Base-by-base conservation (phyloP, 2,113 vertebrate genomes). In the Ciconia boyciana region DNA sequence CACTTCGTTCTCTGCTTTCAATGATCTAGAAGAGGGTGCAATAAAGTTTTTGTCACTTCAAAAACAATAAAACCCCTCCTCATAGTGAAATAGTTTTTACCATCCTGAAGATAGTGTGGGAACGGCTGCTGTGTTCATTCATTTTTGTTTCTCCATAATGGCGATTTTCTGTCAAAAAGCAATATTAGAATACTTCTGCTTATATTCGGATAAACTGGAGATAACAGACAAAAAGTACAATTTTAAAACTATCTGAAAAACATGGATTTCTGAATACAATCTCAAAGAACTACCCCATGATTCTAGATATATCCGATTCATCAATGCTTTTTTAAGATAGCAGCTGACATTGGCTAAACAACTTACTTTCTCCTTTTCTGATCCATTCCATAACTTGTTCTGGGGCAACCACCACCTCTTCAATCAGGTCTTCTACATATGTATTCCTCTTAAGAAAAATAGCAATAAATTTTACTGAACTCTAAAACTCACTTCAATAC, bases 51-150 rank as follows among this genome's bases (percentile, higher is more conserved):
- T 75, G 34, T 83, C 79, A 66, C 75, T 83, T 58, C 3, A 6
- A 81, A 96, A 91, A 66, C 25, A 28, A 14, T 6, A 58, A 22
- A 71, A 29, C 0, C 11, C 22, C n/a, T 69, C 55, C 70, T 20
- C 88, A 48, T 1, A 76, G 9, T 28, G 8, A 74, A 95, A 36
- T 25, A 80, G 86, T 22, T 93, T 61, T 96, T 97, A 99, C 99
- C 99, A 99, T 99, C 94, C 99, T 98, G 95, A 99, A 99, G 93
- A 99, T 99, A 2, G 99, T 98, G 96, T 99, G 99, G 4, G 99
- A 99, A 48, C 99, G 99, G 84, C 99, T 99, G 97, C 99, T 99
- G 64, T 98, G 98, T 83, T 99, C 97, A 83, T 99, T 99, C 99
- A 99, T 99, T 96, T 99, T 99, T 3, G 99, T 99, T 97, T 99